Conservation (phyloP, 35 echinoderm and acorn worm species). For the Ophiothrix spiculata region DNA sequence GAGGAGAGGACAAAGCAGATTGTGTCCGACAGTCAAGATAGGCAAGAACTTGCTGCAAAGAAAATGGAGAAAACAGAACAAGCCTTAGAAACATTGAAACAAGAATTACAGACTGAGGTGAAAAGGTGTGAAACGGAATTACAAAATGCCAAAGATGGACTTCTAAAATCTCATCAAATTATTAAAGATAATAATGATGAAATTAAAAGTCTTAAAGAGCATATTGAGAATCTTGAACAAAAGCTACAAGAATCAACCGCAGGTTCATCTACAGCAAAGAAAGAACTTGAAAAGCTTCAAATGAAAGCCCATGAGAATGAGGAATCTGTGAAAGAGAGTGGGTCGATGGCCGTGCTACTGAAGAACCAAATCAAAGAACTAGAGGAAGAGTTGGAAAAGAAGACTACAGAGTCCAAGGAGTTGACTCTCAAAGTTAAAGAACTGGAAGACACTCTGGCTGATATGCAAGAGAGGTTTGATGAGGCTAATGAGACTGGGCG, state of each 20-base stretch:
- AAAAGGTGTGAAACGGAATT: not conserved
- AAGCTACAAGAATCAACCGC: not conserved
- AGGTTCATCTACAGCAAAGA: not conserved
- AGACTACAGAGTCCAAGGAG: not conserved
- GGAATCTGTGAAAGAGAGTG: not conserved
- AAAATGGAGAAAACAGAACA: not conserved
- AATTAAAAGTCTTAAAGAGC: not conserved
- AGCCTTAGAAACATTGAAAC: not conserved
- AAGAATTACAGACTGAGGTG: not conserved
- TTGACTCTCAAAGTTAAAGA: slow-evolving; percentile 3
- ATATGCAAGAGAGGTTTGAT: not conserved
- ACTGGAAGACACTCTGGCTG: not conserved
- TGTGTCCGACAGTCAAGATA: too few species aligned
- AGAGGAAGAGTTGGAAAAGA: not conserved
- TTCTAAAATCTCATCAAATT: not conserved
- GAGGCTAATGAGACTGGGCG: slow-evolving; percentile 10
- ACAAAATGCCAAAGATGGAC: not conserved
- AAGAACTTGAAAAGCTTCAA: not conserved
- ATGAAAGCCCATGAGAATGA: not conserved
- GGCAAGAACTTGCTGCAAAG: not conserved
- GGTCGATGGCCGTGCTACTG: not conserved
- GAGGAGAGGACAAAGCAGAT: slow-evolving; percentile 10
- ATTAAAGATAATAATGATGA: not conserved
- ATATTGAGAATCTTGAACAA: not conserved
- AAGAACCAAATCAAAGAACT: slow-evolving; percentile 3